phyloP scores from a whole-genome alignment of 2,888 invertebrate species.

The Acheta domesticus region DNA sequence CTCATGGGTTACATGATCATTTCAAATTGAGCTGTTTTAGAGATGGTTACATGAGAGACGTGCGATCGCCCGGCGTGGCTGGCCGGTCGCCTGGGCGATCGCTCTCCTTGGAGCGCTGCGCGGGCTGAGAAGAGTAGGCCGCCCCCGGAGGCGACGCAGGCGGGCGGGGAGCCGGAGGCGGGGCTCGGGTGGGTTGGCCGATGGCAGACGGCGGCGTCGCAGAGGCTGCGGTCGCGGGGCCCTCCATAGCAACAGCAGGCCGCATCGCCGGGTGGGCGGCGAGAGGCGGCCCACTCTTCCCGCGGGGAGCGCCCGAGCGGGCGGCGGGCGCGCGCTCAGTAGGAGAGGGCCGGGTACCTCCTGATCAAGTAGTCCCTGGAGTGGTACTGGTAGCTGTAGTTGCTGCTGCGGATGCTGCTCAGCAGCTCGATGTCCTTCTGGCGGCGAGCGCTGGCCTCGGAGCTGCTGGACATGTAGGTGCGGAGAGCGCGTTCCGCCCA shows the following conservation, averaged over 20 bases:
- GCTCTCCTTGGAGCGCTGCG: not conserved
- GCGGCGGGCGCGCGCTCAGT: not conserved
- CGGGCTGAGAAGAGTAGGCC: not conserved
- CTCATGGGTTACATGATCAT: slow-evolving; percentile 4
- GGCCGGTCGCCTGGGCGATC: not conserved
- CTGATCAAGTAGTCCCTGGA: slow-evolving; percentile 70
- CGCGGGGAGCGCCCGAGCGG: not conserved
- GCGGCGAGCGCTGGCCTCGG: slow-evolving; percentile 26
- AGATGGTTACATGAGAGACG: not conserved
- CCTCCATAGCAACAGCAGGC: not conserved
- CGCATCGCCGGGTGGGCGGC: slow-evolving; percentile 27
- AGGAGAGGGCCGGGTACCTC: slow-evolving; percentile 53
- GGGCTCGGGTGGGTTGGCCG: not conserved
- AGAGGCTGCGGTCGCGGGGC: not conserved
- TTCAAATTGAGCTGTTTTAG: not conserved
- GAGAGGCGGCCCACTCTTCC: not conserved
- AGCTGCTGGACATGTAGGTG: slow-evolving; percentile 53
- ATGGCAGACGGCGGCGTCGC: not conserved
- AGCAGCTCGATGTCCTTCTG: slow-evolving; percentile 54
- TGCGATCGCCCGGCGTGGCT: not conserved
- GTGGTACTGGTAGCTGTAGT: slow-evolving; percentile 69
- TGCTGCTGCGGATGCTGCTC: slow-evolving; percentile 61
- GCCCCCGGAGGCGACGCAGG: not conserved
- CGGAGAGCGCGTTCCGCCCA: slow-evolving; percentile 81
- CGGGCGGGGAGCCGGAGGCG: not conserved